Base-by-base conservation (phyloP, 2,888 invertebrate species). In the Trichogramma dendrolimi region DNA sequence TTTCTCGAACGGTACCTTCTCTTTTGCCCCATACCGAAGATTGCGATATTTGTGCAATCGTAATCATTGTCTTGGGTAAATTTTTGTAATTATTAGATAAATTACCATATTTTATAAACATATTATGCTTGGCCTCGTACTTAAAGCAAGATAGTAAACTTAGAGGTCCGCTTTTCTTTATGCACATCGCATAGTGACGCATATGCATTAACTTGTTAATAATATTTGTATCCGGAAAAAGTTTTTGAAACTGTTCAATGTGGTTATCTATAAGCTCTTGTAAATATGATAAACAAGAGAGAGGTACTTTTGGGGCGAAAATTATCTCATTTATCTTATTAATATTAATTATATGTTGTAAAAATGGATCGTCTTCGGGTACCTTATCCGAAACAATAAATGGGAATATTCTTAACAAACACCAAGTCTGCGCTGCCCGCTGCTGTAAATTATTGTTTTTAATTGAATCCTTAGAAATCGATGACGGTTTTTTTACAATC, bases 361-460 rank as follows among this genome's bases (percentile, higher is more conserved):
- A 59, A 54, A 58, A 58, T 53, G 54, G 50, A 54, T 67, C 62
- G 42, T 63, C 50, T 49, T 7, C 44, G 52, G 52, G 47, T 27
- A 65, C 52, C 51, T 50, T 62, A 44, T 64, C 64, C 4, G 61
- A 51, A n/a, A 67, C 55, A 27, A 67, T n/a, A 49, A 67, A 67
- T 8, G 66, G 66, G 42, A 67, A 63, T 43, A 60, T 39, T 59
- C 64, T 51, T 46, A 67, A 39, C 4, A 67, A 55, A 49, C 57
- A 67, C 64, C 67, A 67, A 4, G 55, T 64, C 38, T 67, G 67
- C 6, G 52, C 46, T 42, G 63, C 66, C n/a, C 27, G 58, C 61
- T 67, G 58, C 10, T 56, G 60, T 2, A 67, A 41, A n/a, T 43
- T 55, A 27, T 67, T 60, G 40, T 65, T 62, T 11, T 50, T 53